Evolutionary conservation across 2,113 vertebrate genomes (phyloP), one percentile per base, ranked within the genome.

Genomic region (Ophiodon elongatus): DNA sequence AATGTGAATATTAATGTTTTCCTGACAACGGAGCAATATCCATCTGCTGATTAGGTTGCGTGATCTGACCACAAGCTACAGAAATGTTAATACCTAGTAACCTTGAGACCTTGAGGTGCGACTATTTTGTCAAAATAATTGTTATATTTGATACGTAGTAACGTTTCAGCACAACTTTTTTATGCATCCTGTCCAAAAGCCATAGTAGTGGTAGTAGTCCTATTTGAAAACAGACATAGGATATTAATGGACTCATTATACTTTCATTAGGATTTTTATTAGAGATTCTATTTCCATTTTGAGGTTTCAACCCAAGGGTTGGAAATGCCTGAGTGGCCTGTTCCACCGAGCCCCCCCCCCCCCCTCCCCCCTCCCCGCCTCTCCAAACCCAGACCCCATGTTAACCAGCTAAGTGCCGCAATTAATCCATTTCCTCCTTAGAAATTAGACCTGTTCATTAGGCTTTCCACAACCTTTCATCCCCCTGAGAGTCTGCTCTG

Each of bases 351-450:
- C 27, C 19, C 70, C 29, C 27, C 23, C 70, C 29, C 27, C 23
- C n/a, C n/a, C 69, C 27, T 21, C 21, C 69, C 27, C 25, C 21
- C 69, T n/a, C 25, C 21, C 69, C 27, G 21, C 19, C 14, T n/a
- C 43, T 64, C 39, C 11, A 54, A 31, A 76, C 10, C 50, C 68
- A 73, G 65, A 45, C 59, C 63, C 54, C 35, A 71, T 5, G 67
- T 73, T 73, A 67, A 77, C 83, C 43, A 83, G 79, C 74, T 82
- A 88, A 93, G 82, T 54, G 59, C 76, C 17, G 17, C 73, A 88
- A 91, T 91, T 86, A 86, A 91, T 88, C 86, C 52, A 84, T 90
- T 90, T 93, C 85, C 85, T 87, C 17, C 35, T 45, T 54, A 69
- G 65, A 65, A 81, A 91, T 87, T 82, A 88, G 67, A 82, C 50